Conservation (phyloP, 2,888 invertebrate genomes). For the Calephelis perditalis region DNA sequence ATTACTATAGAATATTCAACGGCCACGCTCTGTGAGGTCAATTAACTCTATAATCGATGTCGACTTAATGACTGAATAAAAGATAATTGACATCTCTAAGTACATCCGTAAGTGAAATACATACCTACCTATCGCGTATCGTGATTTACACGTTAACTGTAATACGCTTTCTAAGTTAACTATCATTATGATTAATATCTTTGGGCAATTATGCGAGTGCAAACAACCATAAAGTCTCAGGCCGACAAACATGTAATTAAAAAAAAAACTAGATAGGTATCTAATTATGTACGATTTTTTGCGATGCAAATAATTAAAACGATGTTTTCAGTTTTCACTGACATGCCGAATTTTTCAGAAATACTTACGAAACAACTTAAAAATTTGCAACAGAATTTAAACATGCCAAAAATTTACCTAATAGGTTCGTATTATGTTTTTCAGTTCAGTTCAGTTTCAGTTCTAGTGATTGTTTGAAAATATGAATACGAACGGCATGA, state of each 20-base stretch:
- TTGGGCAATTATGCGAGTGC: conserved; percentile 11
- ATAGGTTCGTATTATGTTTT: too few species aligned
- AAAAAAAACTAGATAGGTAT: not conserved
- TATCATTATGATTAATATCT: conserved; percentile 11
- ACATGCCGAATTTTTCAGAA: not conserved
- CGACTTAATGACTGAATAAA: too few species aligned
- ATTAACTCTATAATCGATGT: too few species aligned
- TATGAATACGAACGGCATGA: too few species aligned
- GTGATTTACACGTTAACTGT: conserved; percentile 5
- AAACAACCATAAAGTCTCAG: conserved; percentile 10
- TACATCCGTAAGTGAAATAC: too few species aligned
- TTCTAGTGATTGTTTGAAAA: too few species aligned
- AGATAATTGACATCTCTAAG: too few species aligned
- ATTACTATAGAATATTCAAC: too few species aligned
- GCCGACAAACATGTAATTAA: not conserved
- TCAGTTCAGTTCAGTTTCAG: too few species aligned
- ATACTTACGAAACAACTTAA: not conserved
- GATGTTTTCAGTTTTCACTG: not conserved
- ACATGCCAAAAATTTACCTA: too few species aligned
- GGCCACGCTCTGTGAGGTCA: too few species aligned
- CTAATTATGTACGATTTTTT: not conserved
- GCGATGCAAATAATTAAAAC: not conserved
- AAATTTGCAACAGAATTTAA: too few species aligned
- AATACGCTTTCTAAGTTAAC: conserved; percentile 16
- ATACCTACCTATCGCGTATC: not conserved